These are phyloP conservation scores for Cactoblastis cactorum DNA, from an alignment of 2,888 invertebrate genomes.

Conservation along the genomic window DNA sequence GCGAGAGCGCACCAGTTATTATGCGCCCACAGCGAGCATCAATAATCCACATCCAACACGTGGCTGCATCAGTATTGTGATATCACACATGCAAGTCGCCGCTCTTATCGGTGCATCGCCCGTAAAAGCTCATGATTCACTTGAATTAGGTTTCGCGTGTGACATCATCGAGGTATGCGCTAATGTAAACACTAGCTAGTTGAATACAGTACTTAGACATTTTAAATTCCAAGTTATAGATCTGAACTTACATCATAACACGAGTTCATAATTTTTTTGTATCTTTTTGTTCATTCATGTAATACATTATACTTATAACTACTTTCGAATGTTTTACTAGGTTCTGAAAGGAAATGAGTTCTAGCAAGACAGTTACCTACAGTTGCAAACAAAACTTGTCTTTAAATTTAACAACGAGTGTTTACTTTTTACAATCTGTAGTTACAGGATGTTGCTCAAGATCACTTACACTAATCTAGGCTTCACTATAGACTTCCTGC, in stretches of 20 bases:
- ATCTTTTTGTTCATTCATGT: too few species aligned
- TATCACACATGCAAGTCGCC: constrained; percentile 56
- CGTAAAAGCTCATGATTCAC: constrained; percentile 74
- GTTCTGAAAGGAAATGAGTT: background rate
- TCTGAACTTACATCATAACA: background rate
- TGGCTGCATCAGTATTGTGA: constrained; percentile 47
- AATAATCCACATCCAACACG: constrained; percentile 67
- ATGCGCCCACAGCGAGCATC: constrained; percentile 73
- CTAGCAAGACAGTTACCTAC: background rate
- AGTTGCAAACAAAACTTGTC: background rate
- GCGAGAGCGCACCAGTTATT: constrained; percentile 66
- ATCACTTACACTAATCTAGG: background rate
- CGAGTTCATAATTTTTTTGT: too few species aligned
- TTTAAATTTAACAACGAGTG: background rate
- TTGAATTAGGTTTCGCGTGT: constrained; percentile 64
- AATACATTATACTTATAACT: too few species aligned
- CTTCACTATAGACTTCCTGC: constrained; percentile 16
- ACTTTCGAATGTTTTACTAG: too few species aligned
- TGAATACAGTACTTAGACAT: background rate
- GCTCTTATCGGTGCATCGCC: constrained; percentile 71
- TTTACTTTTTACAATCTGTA: background rate
- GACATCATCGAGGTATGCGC: constrained; percentile 65
- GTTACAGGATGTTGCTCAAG: background rate
- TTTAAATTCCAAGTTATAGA: background rate
- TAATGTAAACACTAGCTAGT: constrained; percentile 36